Conservation (phyloP, 2,888 invertebrate species). For the Nephrotoma flavescens region DNA sequence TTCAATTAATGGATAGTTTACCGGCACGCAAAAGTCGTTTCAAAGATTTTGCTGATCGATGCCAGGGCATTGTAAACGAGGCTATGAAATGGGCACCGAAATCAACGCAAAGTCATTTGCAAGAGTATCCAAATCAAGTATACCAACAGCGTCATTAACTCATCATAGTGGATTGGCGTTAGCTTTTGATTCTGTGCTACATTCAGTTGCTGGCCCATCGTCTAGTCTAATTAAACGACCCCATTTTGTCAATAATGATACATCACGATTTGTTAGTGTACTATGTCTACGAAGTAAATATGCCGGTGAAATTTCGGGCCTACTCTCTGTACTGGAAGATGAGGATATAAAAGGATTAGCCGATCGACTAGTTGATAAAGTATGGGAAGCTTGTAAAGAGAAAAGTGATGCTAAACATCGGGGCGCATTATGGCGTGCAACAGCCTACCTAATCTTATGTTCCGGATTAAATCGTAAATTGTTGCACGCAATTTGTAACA, state of each 20-base stretch:
- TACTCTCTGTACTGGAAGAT: conserved; percentile 49
- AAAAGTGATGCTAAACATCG: conserved; percentile 53
- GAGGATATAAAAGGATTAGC: conserved; percentile 38
- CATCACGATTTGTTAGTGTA: conserved; percentile 75
- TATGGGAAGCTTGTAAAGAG: conserved; percentile 47
- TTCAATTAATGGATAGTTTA: conserved; percentile 84
- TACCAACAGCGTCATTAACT: conserved; percentile 54
- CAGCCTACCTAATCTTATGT: conserved; percentile 61
- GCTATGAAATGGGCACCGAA: conserved; percentile 98
- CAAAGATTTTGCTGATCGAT: conserved; percentile 88
- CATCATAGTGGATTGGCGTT: conserved; percentile 81
- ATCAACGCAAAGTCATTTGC: conserved; percentile 86
- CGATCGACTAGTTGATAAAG: conserved; percentile 42
- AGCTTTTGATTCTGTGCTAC: conserved; percentile 76
- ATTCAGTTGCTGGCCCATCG: conserved; percentile 55
- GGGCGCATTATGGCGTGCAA: conserved; percentile 68
- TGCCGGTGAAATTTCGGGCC: conserved; percentile 71
- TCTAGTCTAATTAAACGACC: conserved; percentile 44
- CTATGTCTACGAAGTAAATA: conserved; percentile 75
- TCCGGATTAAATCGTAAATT: conserved; percentile 59
- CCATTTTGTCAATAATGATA: conserved; percentile 73
- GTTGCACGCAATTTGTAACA: conserved; percentile 69
- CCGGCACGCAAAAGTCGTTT: conserved; percentile 88
- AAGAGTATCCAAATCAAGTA: conserved; percentile 72
- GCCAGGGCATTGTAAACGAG: conserved; percentile 88